These are phyloP conservation scores for Oostethus manadensis DNA, from an alignment of 2,113 vertebrate species.

Conservation along the genomic window DNA sequence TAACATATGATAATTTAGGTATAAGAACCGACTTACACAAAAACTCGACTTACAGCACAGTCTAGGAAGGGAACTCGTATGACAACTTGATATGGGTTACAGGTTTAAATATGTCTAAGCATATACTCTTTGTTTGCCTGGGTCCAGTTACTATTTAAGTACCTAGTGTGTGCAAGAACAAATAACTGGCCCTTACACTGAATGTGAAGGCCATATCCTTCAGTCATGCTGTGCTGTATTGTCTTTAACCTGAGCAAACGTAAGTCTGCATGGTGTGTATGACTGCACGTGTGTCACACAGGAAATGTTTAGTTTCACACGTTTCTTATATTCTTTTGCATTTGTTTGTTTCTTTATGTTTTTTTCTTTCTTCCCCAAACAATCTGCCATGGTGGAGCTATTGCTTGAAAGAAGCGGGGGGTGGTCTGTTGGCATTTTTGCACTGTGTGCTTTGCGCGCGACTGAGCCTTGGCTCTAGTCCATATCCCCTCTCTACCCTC, in stretches of 20 bases:
- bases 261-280: constrained; percentile 9
- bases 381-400: constrained; percentile 1
- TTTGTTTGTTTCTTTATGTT: neutral
- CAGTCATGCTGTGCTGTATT: neutral
- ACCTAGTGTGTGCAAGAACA: constrained; percentile 34
- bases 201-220: neutral
- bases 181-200: constrained; percentile 24
- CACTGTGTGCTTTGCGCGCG: constrained; percentile 61
- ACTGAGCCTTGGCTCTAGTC: constrained; percentile 59
- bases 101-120: constrained; percentile 22
- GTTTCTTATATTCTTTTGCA: constrained; percentile 9
- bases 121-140: constrained; percentile 16
- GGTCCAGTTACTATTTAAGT: constrained; percentile 25
- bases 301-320: constrained; percentile 30
- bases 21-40: no score
- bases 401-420: constrained; percentile 17
- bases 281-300: constrained; percentile 60
- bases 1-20: no score
- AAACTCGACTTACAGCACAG: no score
- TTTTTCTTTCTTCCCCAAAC: constrained; percentile 1
- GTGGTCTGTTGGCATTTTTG: constrained; percentile 59
- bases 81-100: neutral
- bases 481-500: constrained; percentile 53
- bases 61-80: no score
- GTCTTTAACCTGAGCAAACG: neutral